Base-by-base conservation (phyloP, 2,888 invertebrate genomes). In the Aleiodes testaceus region DNA sequence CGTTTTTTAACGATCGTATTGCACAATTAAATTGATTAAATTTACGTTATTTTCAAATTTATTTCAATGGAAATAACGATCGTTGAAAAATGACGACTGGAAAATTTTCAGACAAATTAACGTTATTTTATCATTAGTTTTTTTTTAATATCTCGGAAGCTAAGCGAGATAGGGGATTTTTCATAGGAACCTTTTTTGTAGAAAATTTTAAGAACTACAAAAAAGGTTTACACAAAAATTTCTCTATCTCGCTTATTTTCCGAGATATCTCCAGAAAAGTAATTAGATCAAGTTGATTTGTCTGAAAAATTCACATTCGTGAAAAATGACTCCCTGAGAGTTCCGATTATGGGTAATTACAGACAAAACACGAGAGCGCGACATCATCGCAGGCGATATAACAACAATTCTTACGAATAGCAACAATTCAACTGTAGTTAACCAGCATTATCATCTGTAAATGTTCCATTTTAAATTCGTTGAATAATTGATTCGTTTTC, bases 361-460 rank as follows among this genome's bases (percentile, higher is more conserved):
- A 61, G 30, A 36, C 26, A 65, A 45, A 26, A 30, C 47, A 55
- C 66, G 50, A 65, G 52, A 50, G 30, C 81, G 82, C 81, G 81
- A 81, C 42, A 16, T 36, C 83, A 85, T 85, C 84, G 85, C 85
- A 86, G 59, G 82, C 79, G 83, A 80, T 74, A 82, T 84, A 86
- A 85, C 82, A 87, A 86, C 85, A 86, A 84, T 59, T 84, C 85
- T 87, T 86, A 86, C 81, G 85, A 85, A 83, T 85, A 87, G 85
- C 83, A 86, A 86, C 86, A 87, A 85, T 85, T 82, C 79, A 82
- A 83, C 82, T 79, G 81, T 81, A 83, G 82, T 76, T 59, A 36
- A 42, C 36, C 42, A 14, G 59, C 20, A 59, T 59, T 59, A 59
- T 59, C n/a, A 81, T 73, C 79, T 77, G 83, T 78, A 82, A 81